These are phyloP conservation scores for Spondyliosoma cantharus DNA, from an alignment of 2,797 vertebrate species.

Conservation along the genomic window DNA sequence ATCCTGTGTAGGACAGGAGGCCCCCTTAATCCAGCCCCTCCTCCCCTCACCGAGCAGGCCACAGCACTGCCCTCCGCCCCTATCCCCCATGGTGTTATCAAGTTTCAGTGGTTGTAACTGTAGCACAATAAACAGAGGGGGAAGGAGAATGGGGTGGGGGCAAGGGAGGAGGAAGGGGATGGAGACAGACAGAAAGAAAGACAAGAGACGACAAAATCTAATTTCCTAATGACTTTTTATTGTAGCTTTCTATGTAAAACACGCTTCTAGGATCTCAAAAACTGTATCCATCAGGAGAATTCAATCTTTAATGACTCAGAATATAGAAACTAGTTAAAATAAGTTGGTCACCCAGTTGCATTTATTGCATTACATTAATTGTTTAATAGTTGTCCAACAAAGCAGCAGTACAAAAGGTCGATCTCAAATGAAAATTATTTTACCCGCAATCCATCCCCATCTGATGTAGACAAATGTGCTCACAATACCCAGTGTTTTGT, in stretches of 20 bases:
- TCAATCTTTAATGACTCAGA: not conserved
- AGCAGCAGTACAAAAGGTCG: constrained; percentile 12
- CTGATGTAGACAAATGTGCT: constrained; percentile 44
- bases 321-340: not conserved
- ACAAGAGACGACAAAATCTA: constrained; percentile 57
- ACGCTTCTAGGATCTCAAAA: not conserved
- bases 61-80: constrained; percentile 67
- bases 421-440: constrained; percentile 14
- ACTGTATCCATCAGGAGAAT: not conserved
- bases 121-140: constrained; percentile 85
- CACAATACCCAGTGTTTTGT: constrained; percentile 58
- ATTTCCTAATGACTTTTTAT: constrained; percentile 61
- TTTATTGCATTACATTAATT: not conserved
- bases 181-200: constrained; percentile 59
- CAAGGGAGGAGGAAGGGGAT: constrained; percentile 48
- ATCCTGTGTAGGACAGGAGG: constrained; percentile 83
- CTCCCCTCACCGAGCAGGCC: constrained; percentile 64
- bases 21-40: constrained; percentile 80
- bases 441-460: constrained; percentile 10
- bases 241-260: constrained; percentile 35
- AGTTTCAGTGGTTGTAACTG: constrained; percentile 86
- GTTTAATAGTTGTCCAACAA: not conserved
- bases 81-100: constrained; percentile 84
- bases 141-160: constrained; percentile 58
- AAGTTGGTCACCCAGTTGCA: not conserved